Base-by-base conservation (phyloP, 2,888 invertebrate species). In the Oasisia sp. region DNA sequence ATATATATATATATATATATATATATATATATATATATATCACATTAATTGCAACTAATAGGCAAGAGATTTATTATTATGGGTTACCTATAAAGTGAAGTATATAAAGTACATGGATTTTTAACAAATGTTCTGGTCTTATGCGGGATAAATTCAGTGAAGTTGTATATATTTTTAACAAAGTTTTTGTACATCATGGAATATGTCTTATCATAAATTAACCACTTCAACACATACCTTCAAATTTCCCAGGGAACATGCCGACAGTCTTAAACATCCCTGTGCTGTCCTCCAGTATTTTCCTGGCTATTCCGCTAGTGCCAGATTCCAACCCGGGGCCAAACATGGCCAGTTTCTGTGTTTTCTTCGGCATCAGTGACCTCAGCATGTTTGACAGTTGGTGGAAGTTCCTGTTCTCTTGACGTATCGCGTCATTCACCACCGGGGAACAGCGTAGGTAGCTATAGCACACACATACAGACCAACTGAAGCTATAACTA, bases 201-300 rank as follows among this genome's bases (percentile, higher is more conserved):
- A 12, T 58, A 12, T 56, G 32, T n/a, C 14, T 38, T 45, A 45
- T 90, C 32, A 90, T 32, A 32, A 32, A 89, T 27, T 14, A 58
- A 14, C 5, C 32, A 3, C 7, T 91, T 32, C n/a, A 89, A n/a
- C 44, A 92, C 93, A n/a, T 89, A 94, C 94, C 94, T 89, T 92
- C 94, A 92, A 93, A 93, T 32, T 93, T 74, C 14, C 94, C 94
- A 38, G 94, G 94, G 89, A 94, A 94, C 93, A 93, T 93, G n/a
- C 93, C 93, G 19, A 89, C 91, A 38, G 89, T 92, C 14, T 90
- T 91, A 74, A 94, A 94, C 32, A 92, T 32, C 2, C 91, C 93
- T n/a, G 91, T 90, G 90, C 89, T 56, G 32, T 92, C 91, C 32
- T 93, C 93, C 27, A 94, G 32, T 9, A 94, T 93, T 32, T 93